Base-by-base conservation (phyloP, 2,113 vertebrate genomes). In the Peromyscus polionotus region DNA sequence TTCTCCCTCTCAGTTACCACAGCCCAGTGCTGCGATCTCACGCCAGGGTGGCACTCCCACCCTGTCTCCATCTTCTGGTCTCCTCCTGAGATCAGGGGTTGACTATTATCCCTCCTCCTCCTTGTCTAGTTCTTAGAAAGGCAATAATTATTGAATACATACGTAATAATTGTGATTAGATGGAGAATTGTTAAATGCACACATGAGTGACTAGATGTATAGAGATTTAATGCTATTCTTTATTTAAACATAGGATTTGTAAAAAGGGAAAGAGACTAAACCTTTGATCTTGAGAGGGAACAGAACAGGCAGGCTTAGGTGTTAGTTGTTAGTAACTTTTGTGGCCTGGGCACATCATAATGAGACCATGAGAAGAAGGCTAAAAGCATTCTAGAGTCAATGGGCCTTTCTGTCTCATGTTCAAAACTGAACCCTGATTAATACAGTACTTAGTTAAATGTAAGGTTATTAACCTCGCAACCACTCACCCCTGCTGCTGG, bases 401-500 rank as follows among this genome's bases (percentile, higher is more conserved):
- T 36, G 65, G 22, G n/a, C 22, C 80, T 84, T 85, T 65, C n/a
- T 19, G 14, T 85, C 16, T 65, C 81, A 63, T 63, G 63, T 51
- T 86, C 42, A 51, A 86, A 86, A 13, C 17, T 0, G 63, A 67
- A 48, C 31, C 42, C 42, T 12, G 4, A 77, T 68, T 45, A 48
- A 84, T 19, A 6, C 2, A 57, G n/a, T 14, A 28, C 54, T 76
- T 45, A 61, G 45, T 63, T 39, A 90, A 94, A 77, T 68, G n/a
- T 3, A 16, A 90, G 54, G 19, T 19, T 24, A 54, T 45, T 80
- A 22, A 36, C 16, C 1, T 39, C 1, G 0, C 2, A 13, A 31
- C 20, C 14, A 1, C 16, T 0, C 26, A 10, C 1, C 28, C n/a
- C 7, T 5, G 16, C 1, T 2, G 1, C 26, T 42, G 81, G 24